Evolutionary conservation across 2,113 vertebrate species (phyloP).

Genomic region (Psophia crepitans): DNA sequence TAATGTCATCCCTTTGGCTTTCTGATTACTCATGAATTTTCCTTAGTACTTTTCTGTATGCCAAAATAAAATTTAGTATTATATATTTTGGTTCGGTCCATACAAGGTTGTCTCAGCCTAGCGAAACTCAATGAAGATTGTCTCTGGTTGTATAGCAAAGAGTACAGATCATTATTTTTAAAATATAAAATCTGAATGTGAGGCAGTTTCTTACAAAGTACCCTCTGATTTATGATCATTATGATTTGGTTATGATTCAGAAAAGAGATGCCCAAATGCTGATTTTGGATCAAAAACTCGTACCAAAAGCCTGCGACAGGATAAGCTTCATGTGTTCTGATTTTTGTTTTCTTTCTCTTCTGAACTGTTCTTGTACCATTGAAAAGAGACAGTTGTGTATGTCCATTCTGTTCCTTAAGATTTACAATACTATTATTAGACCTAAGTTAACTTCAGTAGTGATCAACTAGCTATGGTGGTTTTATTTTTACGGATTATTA

Average conservation of each 20-base stretch:
- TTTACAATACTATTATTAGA: not conserved
- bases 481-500: not conserved
- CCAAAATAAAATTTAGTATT: not conserved
- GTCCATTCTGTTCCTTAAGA: not conserved
- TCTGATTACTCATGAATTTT: constrained; percentile 37
- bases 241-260: not conserved
- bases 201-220: not conserved
- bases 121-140: not conserved
- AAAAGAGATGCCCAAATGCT: not conserved
- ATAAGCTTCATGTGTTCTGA: not conserved
- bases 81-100: not conserved
- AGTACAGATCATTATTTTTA: not conserved
- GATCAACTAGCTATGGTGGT: not conserved
- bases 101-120: not conserved
- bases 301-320: not conserved
- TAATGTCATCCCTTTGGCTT: not conserved
- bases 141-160: not conserved
- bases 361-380: not conserved
- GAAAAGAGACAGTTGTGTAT: not conserved
- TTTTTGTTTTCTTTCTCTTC: not conserved
- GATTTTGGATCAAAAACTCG: not conserved
- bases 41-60: not conserved
- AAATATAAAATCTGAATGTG: not conserved
- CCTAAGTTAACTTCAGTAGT: not conserved
- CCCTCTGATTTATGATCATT: not conserved